These are phyloP conservation scores for Augiades crinisus DNA, from an alignment of 2,888 invertebrate species.

Conservation along the genomic window DNA sequence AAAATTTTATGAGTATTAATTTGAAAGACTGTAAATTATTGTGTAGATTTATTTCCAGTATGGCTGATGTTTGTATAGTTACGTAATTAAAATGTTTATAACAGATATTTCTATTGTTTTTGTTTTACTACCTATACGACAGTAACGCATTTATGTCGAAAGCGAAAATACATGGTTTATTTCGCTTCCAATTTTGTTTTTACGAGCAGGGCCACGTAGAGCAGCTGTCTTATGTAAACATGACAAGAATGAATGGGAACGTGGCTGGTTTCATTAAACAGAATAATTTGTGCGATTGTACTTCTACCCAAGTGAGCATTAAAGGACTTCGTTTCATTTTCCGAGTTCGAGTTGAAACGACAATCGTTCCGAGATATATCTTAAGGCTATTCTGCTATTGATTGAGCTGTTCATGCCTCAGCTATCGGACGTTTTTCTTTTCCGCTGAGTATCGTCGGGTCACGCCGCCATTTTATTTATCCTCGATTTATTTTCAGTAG, in stretches of 20 bases:
- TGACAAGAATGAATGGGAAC: slow-evolving; percentile 63
- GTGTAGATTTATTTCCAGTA: slow-evolving; percentile 70
- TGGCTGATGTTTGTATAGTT: slow-evolving; percentile 77
- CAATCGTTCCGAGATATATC: slow-evolving; percentile 24
- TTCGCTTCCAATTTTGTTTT: slow-evolving; percentile 67
- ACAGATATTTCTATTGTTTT: slow-evolving; percentile 46
- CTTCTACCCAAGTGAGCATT: not conserved
- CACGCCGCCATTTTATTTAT: slow-evolving; percentile 31
- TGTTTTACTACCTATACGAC: slow-evolving; percentile 12
- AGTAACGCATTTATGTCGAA: slow-evolving; percentile 43
- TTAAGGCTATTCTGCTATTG: slow-evolving; percentile 26
- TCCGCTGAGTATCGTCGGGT: slow-evolving; percentile 26
- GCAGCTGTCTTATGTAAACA: slow-evolving; percentile 69
- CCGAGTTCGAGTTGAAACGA: slow-evolving; percentile 23
- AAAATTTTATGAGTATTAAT: slow-evolving; percentile 74
- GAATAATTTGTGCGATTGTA: slow-evolving; percentile 32
- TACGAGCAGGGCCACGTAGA: slow-evolving; percentile 58
- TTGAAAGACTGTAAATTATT: slow-evolving; percentile 80
- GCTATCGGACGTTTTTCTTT: slow-evolving; percentile 27
- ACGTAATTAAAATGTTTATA: slow-evolving; percentile 76
- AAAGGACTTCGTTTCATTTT: slow-evolving; percentile 22
- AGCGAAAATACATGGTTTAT: slow-evolving; percentile 58
- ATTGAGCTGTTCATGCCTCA: slow-evolving; percentile 28
- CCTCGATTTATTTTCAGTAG: slow-evolving; percentile 29
- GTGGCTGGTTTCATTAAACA: slow-evolving; percentile 48